Evolutionary conservation across 2,888 invertebrate genomes (phyloP), one percentile per base, ranked within the genome.

Genomic region (Doris montereyensis): DNA sequence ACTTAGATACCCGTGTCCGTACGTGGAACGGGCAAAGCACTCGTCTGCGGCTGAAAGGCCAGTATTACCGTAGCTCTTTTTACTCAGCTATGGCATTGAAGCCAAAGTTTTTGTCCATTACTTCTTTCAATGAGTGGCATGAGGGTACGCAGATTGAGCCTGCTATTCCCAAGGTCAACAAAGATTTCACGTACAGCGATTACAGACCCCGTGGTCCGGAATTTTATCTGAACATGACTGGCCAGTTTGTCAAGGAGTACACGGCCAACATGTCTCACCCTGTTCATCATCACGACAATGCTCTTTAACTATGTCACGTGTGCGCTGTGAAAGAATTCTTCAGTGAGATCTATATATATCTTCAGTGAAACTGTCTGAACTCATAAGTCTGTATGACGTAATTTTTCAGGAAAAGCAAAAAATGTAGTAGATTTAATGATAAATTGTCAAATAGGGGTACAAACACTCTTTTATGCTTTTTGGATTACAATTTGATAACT

Each of bases 111-210:
- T 91, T 95, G 21, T 94, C 94, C 10, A 93, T 95, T 78, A 95
- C 94, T 60, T 95, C 95, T 79, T 95, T 94, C 87, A 95, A 95
- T 88, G 95, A 95, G 87, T 95, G 95, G 95, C 94, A 94, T 84
- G 95, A 95, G 89, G 95, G 95, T 3, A 95, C 95, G 10, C 95
- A 95, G 91, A 94, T 95, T 77, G 95, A 95, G 89, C 94, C 94
- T 60, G 94, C 94, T 0, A 89, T 93, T 24, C 85, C 87, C 1
- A 93, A 92, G 79, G 88, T 87, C 24, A 65, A 78, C 24, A 30
- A 68, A 1, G 65, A 67, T 8, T 82, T 82, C 41, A 83, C 71
- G 58, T 94, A 94, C 86, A 86, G 92, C 35, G 94, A 94, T 86
- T 95, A 95, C 87, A 93, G 92, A 86, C 94, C 94, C 0, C 93